Evolutionary conservation across 2,113 vertebrate species (phyloP).

Genomic region (Pica pica): DNA sequence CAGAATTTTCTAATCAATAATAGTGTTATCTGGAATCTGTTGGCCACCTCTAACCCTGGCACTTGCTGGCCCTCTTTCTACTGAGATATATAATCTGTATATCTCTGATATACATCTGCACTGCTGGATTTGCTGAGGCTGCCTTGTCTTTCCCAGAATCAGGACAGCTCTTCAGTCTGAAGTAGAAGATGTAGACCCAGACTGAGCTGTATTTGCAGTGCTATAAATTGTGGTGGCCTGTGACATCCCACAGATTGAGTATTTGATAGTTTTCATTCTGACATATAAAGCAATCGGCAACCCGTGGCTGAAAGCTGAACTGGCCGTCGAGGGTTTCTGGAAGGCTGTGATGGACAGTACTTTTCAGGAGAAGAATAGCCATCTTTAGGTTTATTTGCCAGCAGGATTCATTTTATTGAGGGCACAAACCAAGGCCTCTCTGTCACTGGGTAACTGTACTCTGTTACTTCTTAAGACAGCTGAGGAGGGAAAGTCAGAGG

Average conservation of each 20-base stretch:
- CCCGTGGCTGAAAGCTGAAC: neutral
- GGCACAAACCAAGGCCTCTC: conserved; percentile 8
- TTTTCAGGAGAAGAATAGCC: neutral
- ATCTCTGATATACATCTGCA: neutral
- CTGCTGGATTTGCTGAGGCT: neutral
- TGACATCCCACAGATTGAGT: neutral
- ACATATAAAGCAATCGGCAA: neutral
- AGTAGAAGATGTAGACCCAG: neutral
- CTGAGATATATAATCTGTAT: neutral
- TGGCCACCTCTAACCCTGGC: neutral
- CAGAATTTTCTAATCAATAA: neutral
- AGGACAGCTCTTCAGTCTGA: neutral
- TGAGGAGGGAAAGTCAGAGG: conserved; percentile 30
- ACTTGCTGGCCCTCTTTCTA: neutral
- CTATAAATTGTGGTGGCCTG: neutral
- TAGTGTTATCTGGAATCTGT: neutral
- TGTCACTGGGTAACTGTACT: conserved; percentile 27
- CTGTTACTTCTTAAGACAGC: conserved; percentile 23
- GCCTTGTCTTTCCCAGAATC: neutral
- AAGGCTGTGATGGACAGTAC: neutral
- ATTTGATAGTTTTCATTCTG: neutral
- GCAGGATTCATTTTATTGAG: conserved; percentile 13
- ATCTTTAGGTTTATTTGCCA: conserved; percentile 12
- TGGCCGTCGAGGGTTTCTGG: neutral
- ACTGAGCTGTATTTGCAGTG: neutral